Evolutionary conservation across 2,888 invertebrate species (phyloP).

Genomic region (Erynnis tages): DNA sequence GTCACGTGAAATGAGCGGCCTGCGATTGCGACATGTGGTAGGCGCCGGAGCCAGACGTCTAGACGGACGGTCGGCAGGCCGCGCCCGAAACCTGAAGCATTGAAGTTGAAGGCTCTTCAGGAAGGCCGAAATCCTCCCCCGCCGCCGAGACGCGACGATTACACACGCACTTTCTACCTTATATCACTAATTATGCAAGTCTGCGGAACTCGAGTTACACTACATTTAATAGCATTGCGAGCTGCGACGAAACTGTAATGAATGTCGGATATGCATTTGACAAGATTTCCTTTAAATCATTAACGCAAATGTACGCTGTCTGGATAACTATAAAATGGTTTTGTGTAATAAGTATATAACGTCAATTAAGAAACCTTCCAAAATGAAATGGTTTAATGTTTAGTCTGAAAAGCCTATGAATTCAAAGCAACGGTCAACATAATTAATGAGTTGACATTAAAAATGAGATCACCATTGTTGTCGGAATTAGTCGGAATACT

Average conservation of each 20-base stretch:
- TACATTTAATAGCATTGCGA: constrained; percentile 25
- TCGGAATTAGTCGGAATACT: too few relatives aligned
- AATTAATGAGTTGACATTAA: too few relatives aligned
- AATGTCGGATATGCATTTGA: constrained; percentile 20
- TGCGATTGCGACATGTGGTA: constrained; percentile 42
- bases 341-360: too few relatives aligned
- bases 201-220: constrained; percentile 14
- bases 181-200: constrained; percentile 28
- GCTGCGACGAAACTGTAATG: constrained; percentile 18
- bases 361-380: too few relatives aligned
- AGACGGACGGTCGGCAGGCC: constrained; percentile 49
- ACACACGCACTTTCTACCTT: constrained; percentile 28
- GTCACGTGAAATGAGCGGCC: constrained; percentile 29
- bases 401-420: too few relatives aligned
- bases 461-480: too few relatives aligned
- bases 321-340: too few relatives aligned
- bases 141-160: constrained; percentile 19
- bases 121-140: constrained; percentile 20
- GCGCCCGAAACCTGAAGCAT: constrained; percentile 49
- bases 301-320: constrained; percentile 12
- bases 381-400: not conserved
- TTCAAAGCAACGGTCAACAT: too few relatives aligned
- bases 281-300: constrained; percentile 15
- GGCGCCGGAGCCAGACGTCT: constrained; percentile 66
- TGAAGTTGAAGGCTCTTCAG: constrained; percentile 51